phyloP scores from a whole-genome alignment of 2,113 vertebrate genomes.

The Dryoscopus gambensis region DNA sequence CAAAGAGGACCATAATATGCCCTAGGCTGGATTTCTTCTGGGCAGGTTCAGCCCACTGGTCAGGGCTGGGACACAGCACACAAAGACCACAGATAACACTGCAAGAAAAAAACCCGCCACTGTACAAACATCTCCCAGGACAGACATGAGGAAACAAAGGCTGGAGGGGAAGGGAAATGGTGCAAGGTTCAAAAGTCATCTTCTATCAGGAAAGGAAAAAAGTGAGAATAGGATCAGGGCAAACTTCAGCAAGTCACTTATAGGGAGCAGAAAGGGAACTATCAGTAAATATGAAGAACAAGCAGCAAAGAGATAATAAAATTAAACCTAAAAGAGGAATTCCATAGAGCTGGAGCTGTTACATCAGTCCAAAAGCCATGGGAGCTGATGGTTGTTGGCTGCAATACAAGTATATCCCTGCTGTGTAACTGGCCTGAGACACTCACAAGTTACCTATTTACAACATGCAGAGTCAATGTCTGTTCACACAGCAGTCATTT shows the following conservation, averaged over 20 bases:
- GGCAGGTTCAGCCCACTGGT: not conserved
- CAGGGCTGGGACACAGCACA: not conserved
- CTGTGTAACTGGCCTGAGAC: not conserved
- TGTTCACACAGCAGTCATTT: not conserved
- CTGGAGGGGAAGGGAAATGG: not conserved
- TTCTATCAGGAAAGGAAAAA: not conserved
- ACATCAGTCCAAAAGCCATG: not conserved
- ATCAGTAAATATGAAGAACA: not conserved
- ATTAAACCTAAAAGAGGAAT: not conserved
- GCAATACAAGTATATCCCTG: not conserved
- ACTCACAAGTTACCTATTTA: not conserved
- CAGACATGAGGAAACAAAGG: not conserved
- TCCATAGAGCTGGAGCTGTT: not conserved
- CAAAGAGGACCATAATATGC: not conserved
- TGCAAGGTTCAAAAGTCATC: not conserved
- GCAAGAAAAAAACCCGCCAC: not conserved
- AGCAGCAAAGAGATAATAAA: not conserved
- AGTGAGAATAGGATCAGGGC: not conserved
- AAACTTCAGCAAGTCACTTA: not conserved
- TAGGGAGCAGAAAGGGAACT: not conserved
- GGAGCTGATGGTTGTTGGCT: not conserved
- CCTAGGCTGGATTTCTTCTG: not conserved
- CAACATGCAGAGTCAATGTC: not conserved
- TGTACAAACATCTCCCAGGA: not conserved
- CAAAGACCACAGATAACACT: not conserved